A percentile compares a stretch with the other conserved stretches of the same genome.
These are phyloP conservation scores for Aphyosemion australe DNA, from an alignment of 2,113 vertebrate species.

Conservation along the genomic window DNA sequence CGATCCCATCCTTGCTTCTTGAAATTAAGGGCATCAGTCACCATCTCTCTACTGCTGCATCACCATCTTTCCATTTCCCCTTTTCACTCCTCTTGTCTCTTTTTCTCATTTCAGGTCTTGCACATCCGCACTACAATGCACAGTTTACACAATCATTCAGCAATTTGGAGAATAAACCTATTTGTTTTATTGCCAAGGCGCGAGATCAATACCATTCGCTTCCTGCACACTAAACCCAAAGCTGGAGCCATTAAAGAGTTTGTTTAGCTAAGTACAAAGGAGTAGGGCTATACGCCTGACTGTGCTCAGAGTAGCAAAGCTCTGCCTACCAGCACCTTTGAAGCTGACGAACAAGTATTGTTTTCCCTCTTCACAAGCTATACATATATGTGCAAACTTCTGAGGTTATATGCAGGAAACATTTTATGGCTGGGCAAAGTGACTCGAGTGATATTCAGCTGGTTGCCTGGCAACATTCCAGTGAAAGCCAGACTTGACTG, in stretches of 20 bases:
- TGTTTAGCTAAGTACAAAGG: slow-evolving; percentile 12
- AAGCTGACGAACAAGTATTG: slow-evolving; percentile 2
- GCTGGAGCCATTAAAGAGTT: neutral
- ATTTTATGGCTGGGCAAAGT: neutral
- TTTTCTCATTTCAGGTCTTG: slow-evolving; percentile 7
- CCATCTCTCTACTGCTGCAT: slow-evolving; percentile 40
- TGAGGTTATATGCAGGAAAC: neutral
- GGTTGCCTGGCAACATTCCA: slow-evolving; percentile 19
- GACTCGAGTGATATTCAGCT: neutral
- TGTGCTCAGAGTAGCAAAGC: neutral
- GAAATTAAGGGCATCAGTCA: slow-evolving; percentile 80
- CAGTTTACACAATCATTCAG: neutral
- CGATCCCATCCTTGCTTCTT: slow-evolving; percentile 65
- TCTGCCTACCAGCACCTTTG: neutral
- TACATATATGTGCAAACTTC: neutral
- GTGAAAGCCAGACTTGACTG: neutral
- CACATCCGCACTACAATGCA: slow-evolving; percentile 15
- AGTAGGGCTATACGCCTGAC: neutral
- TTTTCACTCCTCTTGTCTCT: neutral
- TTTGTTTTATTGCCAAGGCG: slow-evolving; percentile 1
- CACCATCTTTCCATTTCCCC: slow-evolving; percentile 7
- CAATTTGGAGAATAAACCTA: slow-evolving; percentile 4
- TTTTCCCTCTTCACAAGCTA: slow-evolving; percentile 1
- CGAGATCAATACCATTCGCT: neutral
- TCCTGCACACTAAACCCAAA: slow-evolving; percentile 7